Conservation (phyloP, 2,888 invertebrate genomes). For the Caenorhabditis wallacei region DNA sequence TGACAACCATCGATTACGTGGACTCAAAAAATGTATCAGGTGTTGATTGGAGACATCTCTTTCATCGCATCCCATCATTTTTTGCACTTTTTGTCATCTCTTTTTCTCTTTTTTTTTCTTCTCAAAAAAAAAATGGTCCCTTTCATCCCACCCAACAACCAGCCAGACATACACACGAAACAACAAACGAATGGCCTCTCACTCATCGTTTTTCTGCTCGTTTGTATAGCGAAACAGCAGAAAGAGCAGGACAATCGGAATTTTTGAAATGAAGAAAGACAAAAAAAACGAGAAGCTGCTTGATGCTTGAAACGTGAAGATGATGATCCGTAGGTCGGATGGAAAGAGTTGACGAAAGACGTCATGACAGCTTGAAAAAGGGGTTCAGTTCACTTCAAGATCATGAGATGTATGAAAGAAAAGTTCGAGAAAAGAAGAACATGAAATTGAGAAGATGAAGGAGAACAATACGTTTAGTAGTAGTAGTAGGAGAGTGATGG, state of each 20-base stretch:
- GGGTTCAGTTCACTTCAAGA: constrained; percentile 39
- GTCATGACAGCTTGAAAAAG: constrained; percentile 49
- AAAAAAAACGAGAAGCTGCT: constrained; percentile 35
- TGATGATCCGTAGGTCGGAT: constrained; percentile 37
- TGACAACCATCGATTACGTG: constrained; percentile 19
- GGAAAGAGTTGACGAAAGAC: constrained; percentile 50
- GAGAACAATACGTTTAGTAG: neutral
- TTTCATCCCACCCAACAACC: constrained; percentile 20
- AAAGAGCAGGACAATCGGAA: constrained; percentile 39
- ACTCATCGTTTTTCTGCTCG: constrained; percentile 23
- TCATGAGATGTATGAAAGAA: constrained; percentile 29
- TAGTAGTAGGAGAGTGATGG: neutral
- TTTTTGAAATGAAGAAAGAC: constrained; percentile 27
- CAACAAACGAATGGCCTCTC: constrained; percentile 55
- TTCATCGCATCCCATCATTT: constrained; percentile 34
- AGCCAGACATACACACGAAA: constrained; percentile 47
- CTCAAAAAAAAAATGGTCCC: constrained; percentile 40
- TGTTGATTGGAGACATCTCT: constrained; percentile 45
- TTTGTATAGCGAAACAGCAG: constrained; percentile 47
- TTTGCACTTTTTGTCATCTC: constrained; percentile 52
- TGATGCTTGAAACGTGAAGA: constrained; percentile 63
- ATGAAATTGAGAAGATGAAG: constrained; percentile 5
- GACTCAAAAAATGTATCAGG: constrained; percentile 35
- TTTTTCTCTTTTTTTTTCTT: constrained; percentile 14
- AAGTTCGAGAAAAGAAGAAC: constrained; percentile 31